phyloP scores from a whole-genome alignment of 2,113 vertebrate genomes.

The Neotragus pygmaeus region DNA sequence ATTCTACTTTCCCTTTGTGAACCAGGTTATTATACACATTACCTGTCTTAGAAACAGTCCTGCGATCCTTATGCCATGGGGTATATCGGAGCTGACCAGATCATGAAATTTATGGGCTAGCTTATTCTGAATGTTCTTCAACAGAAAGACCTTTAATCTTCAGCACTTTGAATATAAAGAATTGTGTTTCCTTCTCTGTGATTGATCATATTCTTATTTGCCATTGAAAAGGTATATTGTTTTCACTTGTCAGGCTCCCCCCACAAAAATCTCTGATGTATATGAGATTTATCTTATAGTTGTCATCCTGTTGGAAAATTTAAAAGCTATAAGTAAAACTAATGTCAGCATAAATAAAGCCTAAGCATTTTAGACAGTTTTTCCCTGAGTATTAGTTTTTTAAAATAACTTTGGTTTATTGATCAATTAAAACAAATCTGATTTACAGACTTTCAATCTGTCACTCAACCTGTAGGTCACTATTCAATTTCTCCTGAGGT shows the following conservation, averaged over 20 bases:
- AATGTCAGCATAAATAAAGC: not conserved
- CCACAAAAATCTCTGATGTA: not conserved
- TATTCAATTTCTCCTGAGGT: not conserved
- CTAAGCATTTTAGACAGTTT: not conserved
- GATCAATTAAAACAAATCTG: not conserved
- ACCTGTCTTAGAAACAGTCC: constrained; percentile 50
- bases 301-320: not conserved
- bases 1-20: constrained; percentile 1
- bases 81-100: not conserved
- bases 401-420: not conserved
- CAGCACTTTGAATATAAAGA: not conserved
- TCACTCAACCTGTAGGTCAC: not conserved
- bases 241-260: not conserved
- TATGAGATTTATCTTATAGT: not conserved
- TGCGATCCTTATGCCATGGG: not conserved
- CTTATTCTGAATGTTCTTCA: not conserved
- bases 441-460: not conserved
- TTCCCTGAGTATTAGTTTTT: not conserved
- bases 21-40: not conserved
- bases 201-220: not conserved
- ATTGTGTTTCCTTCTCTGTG: not conserved
- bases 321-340: constrained; percentile 14
- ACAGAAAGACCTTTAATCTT: not conserved
- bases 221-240: not conserved
- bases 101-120: not conserved